Conservation (phyloP, 2,888 invertebrate species). For the Slavum lentiscoides region DNA sequence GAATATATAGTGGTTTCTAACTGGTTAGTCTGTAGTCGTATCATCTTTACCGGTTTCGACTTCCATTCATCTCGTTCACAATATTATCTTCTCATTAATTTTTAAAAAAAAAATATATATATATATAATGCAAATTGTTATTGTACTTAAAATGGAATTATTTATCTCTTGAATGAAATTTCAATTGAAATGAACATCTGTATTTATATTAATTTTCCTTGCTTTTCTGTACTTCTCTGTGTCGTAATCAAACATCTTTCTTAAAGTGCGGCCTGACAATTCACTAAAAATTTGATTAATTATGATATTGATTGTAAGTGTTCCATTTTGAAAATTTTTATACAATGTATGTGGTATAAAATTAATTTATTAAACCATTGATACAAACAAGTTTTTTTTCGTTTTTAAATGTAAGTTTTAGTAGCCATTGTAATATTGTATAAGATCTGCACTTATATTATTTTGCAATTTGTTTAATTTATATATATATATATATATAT, state of each 20-base stretch:
- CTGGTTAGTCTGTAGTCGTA: conserved; percentile 39
- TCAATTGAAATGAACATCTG: not conserved
- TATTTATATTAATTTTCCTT: conserved; percentile 14
- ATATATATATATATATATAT: conserved; percentile 42
- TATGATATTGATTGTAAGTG: conserved; percentile 37
- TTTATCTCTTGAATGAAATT: conserved; percentile 23
- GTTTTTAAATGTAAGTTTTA: conserved; percentile 39
- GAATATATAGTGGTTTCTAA: conserved; percentile 51
- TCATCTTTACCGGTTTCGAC: conserved; percentile 27
- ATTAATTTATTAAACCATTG: conserved; percentile 38
- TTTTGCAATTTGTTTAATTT: conserved; percentile 52
- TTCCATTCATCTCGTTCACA: conserved; percentile 17
- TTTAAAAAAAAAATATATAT: not conserved
- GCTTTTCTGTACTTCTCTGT: conserved; percentile 23
- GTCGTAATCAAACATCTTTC: not conserved
- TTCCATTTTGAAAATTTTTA: conserved; percentile 49
- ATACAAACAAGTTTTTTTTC: conserved; percentile 22
- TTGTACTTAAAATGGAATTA: conserved; percentile 41
- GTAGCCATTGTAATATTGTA: conserved; percentile 46
- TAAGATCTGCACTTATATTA: conserved; percentile 48
- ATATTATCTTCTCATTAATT: conserved; percentile 16
- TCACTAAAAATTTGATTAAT: conserved; percentile 32
- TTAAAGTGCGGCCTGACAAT: conserved; percentile 44
- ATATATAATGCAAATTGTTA: conserved; percentile 33
- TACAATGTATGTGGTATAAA: conserved; percentile 46